These are phyloP conservation scores for Microchrysa polita DNA, from an alignment of 2,888 invertebrate species.

Conservation along the genomic window DNA sequence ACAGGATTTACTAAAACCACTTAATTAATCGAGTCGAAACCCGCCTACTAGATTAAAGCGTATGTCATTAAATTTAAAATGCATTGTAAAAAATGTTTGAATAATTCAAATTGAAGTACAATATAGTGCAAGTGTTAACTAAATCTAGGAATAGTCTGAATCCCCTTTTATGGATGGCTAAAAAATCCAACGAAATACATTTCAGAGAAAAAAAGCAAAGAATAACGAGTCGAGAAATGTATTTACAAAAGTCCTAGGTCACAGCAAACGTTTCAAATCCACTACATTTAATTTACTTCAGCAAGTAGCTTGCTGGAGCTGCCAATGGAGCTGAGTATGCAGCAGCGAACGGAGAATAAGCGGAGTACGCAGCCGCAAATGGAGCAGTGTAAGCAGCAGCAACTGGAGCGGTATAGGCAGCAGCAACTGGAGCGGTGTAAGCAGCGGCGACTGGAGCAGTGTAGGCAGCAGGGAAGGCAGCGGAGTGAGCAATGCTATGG, in stretches of 20 bases:
- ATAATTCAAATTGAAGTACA: too few relatives aligned
- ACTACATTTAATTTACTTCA: conserved; percentile 44
- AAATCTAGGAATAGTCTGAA: too few relatives aligned
- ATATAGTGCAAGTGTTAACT: too few relatives aligned
- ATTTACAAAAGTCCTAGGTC: conserved; percentile 24
- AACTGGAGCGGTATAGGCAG: conserved; percentile 55
- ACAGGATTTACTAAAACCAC: too few relatives aligned
- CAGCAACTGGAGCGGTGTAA: conserved; percentile 64
- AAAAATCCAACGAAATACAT: too few relatives aligned
- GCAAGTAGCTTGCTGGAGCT: conserved; percentile 47
- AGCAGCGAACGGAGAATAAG: conserved; percentile 53
- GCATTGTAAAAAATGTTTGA: too few relatives aligned
- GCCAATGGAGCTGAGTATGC: conserved; percentile 47
- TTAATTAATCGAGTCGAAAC: too few relatives aligned
- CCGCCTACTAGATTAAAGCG: too few relatives aligned
- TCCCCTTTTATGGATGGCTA: too few relatives aligned
- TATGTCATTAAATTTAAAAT: too few relatives aligned
- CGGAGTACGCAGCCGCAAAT: conserved; percentile 59
- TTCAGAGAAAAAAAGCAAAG: background rate
- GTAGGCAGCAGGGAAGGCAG: conserved; percentile 60
- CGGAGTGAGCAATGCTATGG: conserved; percentile 54
- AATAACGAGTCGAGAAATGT: conserved; percentile 31
- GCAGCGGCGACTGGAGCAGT: conserved; percentile 64
- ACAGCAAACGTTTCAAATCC: background rate
- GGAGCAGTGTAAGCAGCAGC: conserved; percentile 61